A percentile compares a stretch with the other conserved stretches of the same genome.
phyloP scores from a whole-genome alignment of 2,797 vertebrate species.

The Liasis olivaceus region DNA sequence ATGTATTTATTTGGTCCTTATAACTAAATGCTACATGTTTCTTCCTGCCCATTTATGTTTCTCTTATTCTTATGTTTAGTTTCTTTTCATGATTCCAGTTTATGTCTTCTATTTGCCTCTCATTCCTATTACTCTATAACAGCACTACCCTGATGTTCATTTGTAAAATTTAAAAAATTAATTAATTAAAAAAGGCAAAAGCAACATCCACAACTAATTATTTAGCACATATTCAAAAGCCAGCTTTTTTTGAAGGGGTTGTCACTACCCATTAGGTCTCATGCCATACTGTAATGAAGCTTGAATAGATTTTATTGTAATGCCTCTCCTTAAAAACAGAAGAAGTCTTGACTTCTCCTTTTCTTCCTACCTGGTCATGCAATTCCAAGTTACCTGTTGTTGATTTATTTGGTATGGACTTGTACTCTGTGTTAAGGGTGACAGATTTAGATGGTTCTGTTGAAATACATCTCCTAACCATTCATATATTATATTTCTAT shows the following conservation, averaged over 20 bases:
- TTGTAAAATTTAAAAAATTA: constrained; percentile 1
- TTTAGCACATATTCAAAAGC: neutral
- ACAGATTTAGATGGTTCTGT: neutral
- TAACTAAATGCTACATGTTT: neutral
- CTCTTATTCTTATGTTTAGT: neutral
- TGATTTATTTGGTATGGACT: neutral
- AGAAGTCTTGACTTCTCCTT: neutral
- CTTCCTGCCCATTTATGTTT: neutral
- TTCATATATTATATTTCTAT: neutral
- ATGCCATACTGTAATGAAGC: neutral
- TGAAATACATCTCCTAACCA: neutral
- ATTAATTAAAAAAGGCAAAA: neutral
- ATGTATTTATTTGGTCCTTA: neutral
- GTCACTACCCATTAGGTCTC: too few species aligned
- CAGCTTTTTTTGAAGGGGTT: neutral
- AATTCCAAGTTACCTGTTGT: neutral
- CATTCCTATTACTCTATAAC: neutral
- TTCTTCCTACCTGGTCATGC: neutral
- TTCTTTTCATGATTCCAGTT: neutral
- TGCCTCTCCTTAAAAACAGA: neutral
- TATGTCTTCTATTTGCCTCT: neutral
- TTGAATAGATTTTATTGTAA: neutral
- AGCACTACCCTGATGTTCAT: neutral
- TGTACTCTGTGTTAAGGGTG: neutral
- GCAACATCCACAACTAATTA: neutral